A percentile compares a stretch with the other conserved stretches of the same genome.
phyloP scores from a whole-genome alignment of 2,888 invertebrate genomes.

The Melieria crassipennis region DNA sequence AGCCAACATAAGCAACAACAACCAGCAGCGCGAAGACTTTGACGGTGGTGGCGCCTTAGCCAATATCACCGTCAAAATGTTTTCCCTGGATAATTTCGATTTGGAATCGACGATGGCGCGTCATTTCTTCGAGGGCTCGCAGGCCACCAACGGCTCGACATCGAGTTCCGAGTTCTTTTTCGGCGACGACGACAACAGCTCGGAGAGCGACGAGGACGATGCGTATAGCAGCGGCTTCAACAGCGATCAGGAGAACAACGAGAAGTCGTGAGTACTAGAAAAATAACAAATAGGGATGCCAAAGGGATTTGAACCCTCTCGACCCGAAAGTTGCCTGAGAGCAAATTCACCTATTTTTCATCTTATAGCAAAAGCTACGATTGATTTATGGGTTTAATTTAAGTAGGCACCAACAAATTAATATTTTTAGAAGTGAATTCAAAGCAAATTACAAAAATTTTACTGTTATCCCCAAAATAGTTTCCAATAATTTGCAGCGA shows the following conservation, averaged over 20 bases:
- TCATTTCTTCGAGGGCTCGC: constrained; percentile 70
- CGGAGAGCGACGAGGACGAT: constrained; percentile 63
- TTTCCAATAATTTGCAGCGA: too few species aligned
- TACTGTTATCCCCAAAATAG: too few species aligned
- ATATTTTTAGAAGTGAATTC: too few species aligned
- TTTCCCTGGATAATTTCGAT: constrained; percentile 76
- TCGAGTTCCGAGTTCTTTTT: constrained; percentile 74
- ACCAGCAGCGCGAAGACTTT: constrained; percentile 5
- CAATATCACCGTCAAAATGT: constrained; percentile 65
- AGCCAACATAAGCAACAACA: constrained; percentile 23
- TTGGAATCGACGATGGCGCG: constrained; percentile 74
- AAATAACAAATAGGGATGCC: constrained; percentile 8
- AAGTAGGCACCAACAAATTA: too few species aligned
- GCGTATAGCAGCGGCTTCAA: constrained; percentile 76
- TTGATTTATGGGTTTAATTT: too few species aligned
- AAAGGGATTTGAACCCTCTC: constrained; percentile 23
- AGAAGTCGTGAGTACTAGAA: constrained; percentile 71
- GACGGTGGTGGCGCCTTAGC: constrained; percentile 8
- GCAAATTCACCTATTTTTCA: too few species aligned
- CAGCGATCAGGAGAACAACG: constrained; percentile 84
- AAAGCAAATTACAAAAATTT: too few species aligned
- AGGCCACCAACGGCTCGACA: constrained; percentile 71
- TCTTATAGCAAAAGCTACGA: too few species aligned
- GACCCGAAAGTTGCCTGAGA: too few species aligned
- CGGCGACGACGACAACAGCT: constrained; percentile 67